phyloP scores from a whole-genome alignment of 2,113 vertebrate species.

The Hoplias malabaricus region DNA sequence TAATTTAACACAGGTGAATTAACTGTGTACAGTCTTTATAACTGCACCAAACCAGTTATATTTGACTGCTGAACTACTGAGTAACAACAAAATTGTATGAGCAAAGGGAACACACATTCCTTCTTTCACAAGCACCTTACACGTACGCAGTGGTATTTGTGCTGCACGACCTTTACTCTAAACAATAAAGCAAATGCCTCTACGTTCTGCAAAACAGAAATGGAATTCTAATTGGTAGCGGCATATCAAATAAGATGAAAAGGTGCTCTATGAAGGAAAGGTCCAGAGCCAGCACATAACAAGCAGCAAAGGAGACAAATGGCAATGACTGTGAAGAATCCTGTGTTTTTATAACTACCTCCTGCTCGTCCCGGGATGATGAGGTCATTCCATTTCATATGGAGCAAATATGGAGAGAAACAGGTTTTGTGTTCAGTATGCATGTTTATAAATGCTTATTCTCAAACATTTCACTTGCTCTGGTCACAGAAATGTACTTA shows the following conservation, averaged over 20 bases:
- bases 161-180: background rate
- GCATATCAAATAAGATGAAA: slow-evolving; percentile 28
- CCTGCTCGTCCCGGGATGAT: slow-evolving; percentile 93
- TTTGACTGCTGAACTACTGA: too few relatives aligned
- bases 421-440: slow-evolving; percentile 83
- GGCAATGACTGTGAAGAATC: slow-evolving; percentile 44
- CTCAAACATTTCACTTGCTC: slow-evolving; percentile 29
- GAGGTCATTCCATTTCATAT: slow-evolving; percentile 87
- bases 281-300: background rate
- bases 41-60: too few relatives aligned
- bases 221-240: slow-evolving; percentile 21
- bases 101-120: background rate
- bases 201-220: slow-evolving; percentile 6
- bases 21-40: too few relatives aligned
- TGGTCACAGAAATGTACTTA: too few relatives aligned
- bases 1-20: too few relatives aligned
- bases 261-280: slow-evolving; percentile 16
- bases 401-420: slow-evolving; percentile 88
- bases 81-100: background rate
- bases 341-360: slow-evolving; percentile 76
- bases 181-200: slow-evolving; percentile 6
- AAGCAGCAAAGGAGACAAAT: slow-evolving; percentile 20
- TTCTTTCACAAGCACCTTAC: background rate
- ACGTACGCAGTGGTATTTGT: background rate
- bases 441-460: slow-evolving; percentile 4